phyloP scores from a whole-genome alignment of 2,113 vertebrate species.

The Hyla sarda region DNA sequence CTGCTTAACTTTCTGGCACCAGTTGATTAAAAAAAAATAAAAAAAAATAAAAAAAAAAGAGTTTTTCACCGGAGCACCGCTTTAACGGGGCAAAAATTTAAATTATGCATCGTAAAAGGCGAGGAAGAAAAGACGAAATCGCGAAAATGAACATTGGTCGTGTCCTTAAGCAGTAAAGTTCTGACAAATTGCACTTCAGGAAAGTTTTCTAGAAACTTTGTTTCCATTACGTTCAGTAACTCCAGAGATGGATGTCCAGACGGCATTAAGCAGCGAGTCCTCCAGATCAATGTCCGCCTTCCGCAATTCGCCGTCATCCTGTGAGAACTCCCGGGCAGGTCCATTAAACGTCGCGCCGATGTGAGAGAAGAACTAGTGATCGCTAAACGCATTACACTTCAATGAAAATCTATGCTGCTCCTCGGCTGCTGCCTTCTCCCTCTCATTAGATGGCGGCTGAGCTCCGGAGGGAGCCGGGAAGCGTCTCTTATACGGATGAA shows the following conservation, averaged over 20 bases:
- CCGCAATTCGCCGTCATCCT: not conserved
- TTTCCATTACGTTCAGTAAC: too few species aligned
- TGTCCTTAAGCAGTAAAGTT: too few species aligned
- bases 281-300: constrained; percentile 6
- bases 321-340: not conserved
- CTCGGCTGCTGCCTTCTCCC: not conserved
- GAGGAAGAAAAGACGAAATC: not conserved
- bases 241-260: not conserved
- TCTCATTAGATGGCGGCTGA: not conserved
- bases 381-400: constrained; percentile 32
- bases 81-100: too few species aligned
- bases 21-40: too few species aligned
- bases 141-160: too few species aligned
- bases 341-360: constrained; percentile 25
- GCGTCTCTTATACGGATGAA: constrained; percentile 24
- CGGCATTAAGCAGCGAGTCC: not conserved
- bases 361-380: constrained; percentile 32
- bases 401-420: constrained; percentile 25
- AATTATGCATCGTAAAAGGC: too few species aligned
- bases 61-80: too few species aligned
- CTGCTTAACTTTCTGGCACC: too few species aligned
- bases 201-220: too few species aligned
- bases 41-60: too few species aligned
- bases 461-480: constrained; percentile 10
- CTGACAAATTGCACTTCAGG: too few species aligned